These are phyloP conservation scores for Corythornis madagascariensis DNA, from an alignment of 2,113 vertebrate species.

Conservation along the genomic window DNA sequence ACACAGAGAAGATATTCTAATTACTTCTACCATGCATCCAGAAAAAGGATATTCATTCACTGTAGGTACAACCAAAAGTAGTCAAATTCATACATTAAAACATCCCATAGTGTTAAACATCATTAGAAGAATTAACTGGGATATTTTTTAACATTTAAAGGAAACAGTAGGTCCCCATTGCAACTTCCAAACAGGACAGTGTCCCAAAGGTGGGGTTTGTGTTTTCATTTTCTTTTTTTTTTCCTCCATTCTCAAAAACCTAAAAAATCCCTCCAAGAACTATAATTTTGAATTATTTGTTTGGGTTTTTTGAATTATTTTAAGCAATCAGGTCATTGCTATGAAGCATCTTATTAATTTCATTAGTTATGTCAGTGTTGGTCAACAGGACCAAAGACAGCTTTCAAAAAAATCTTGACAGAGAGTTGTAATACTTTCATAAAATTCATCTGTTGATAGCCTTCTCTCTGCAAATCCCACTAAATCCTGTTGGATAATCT, in stretches of 20 bases:
- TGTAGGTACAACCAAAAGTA: neutral
- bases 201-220: neutral
- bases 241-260: neutral
- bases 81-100: neutral
- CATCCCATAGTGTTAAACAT: neutral
- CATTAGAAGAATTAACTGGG: neutral
- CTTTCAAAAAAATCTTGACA: neutral
- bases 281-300: neutral
- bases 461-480: slow-evolving; percentile 12
- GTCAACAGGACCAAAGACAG: neutral
- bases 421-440: neutral
- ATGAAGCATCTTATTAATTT: neutral
- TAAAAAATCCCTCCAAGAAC: neutral
- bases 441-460: slow-evolving; percentile 14
- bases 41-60: neutral
- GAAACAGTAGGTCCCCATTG: fast-evolving
- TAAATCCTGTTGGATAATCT: slow-evolving; percentile 47
- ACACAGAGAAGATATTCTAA: neutral
- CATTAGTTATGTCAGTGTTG: neutral
- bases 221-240: neutral
- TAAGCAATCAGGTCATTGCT: fast-evolving
- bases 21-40: neutral
- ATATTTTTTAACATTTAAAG: neutral
- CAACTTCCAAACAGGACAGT: neutral
- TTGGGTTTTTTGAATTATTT: neutral